These are phyloP conservation scores for Dinomys branickii DNA, from an alignment of 2,113 vertebrate genomes.

Conservation along the genomic window DNA sequence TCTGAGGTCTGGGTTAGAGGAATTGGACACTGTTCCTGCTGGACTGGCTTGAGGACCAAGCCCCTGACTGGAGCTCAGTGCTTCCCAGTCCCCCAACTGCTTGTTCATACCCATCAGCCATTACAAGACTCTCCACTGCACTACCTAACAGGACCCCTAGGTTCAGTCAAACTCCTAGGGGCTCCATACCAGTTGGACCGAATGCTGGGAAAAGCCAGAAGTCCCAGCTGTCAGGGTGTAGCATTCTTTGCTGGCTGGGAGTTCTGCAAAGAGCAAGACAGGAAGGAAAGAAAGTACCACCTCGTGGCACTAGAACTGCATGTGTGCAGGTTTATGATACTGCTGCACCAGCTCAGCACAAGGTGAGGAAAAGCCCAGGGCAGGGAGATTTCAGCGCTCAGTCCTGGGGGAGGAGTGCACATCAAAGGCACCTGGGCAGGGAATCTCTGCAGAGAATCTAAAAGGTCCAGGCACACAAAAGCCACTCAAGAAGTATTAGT, in stretches of 20 bases:
- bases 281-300: neutral
- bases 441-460: conserved; percentile 51
- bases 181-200: neutral
- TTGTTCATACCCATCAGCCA: neutral
- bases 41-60: neutral
- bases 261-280: neutral
- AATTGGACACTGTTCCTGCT: neutral
- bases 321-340: neutral
- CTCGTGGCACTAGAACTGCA: neutral
- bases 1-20: neutral
- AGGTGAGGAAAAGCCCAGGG: neutral
- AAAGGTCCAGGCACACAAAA: conserved; percentile 12
- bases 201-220: neutral
- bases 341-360: neutral
- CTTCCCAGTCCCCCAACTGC: neutral
- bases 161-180: neutral
- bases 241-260: neutral
- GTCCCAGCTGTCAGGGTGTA: neutral
- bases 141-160: neutral
- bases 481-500: neutral
- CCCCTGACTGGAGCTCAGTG: neutral
- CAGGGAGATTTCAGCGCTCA: neutral
- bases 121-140: neutral
- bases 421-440: neutral
- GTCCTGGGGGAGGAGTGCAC: neutral